Evolutionary conservation across 2,888 invertebrate genomes (phyloP).

Genomic region (Cerastis rubricosa): DNA sequence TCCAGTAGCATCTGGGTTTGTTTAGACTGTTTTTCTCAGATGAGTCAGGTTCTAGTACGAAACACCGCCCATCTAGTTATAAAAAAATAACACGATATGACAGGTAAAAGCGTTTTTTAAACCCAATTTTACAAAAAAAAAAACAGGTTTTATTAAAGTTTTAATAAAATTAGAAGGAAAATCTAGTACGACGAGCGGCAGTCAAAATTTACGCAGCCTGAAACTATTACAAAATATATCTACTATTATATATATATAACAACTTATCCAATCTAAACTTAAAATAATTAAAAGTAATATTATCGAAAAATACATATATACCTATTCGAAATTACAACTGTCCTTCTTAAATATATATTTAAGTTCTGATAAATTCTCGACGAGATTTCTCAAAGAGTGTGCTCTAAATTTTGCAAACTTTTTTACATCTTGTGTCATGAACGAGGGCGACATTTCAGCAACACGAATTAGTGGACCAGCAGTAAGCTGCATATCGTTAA

Average conservation of each 20-base stretch:
- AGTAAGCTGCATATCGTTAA: background rate
- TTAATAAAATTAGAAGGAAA: background rate
- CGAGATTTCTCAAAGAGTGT: conserved; percentile 73
- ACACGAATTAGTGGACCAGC: background rate
- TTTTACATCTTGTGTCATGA: conserved; percentile 19
- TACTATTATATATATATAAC: background rate
- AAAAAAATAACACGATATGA: no score
- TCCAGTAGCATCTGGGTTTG: no score
- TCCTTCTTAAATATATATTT: conserved; percentile 75
- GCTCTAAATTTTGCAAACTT: conserved; percentile 77
- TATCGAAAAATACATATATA: background rate
- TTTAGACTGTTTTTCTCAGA: no score
- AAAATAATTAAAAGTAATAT: conserved; percentile 10
- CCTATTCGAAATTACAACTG: conserved; percentile 19
- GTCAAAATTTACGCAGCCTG: background rate
- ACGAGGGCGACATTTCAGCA: background rate
- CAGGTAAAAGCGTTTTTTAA: no score
- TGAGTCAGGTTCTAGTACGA: no score
- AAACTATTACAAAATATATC: background rate
- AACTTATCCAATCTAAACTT: background rate
- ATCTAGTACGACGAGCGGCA: background rate
- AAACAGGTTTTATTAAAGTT: background rate
- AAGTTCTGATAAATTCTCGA: conserved; percentile 74
- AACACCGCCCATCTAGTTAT: no score
- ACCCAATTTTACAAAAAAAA: no score